These are phyloP conservation scores for Caenorhabditis remanei DNA, from an alignment of 1,140 invertebrate genomes.

Conservation along the genomic window DNA sequence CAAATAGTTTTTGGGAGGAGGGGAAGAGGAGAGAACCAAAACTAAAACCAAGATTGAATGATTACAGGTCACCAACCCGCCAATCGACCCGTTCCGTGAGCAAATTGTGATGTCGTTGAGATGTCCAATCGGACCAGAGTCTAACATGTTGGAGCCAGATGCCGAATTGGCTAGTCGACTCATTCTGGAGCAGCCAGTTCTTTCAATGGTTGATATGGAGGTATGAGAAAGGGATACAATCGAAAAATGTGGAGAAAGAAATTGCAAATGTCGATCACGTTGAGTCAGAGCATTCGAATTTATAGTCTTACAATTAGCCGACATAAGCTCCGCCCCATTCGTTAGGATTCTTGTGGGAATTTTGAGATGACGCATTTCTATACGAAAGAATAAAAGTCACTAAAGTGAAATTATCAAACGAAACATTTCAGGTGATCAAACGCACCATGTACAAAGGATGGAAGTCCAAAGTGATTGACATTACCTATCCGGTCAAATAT, in stretches of 20 bases:
- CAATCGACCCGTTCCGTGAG: slow-evolving; percentile 98
- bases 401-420: neutral
- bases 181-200: slow-evolving; percentile 92
- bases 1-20: neutral
- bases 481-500: slow-evolving; percentile 85
- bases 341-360: slow-evolving; percentile 27
- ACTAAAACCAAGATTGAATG: slow-evolving; percentile 1
- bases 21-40: neutral
- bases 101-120: slow-evolving; percentile 96
- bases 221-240: slow-evolving; percentile 69
- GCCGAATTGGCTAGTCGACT: slow-evolving; percentile 90
- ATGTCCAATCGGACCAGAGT: slow-evolving; percentile 85
- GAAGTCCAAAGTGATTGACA: slow-evolving; percentile 91
- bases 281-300: neutral
- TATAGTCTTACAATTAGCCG: slow-evolving; percentile 7
- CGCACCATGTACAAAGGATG: slow-evolving; percentile 88
- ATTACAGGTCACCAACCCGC: slow-evolving; percentile 93
- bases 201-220: slow-evolving; percentile 90
- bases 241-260: slow-evolving; percentile 80
- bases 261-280: slow-evolving; percentile 78
- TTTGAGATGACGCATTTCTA: slow-evolving; percentile 16
- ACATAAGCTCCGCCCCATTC: neutral
- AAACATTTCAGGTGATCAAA: slow-evolving; percentile 71
- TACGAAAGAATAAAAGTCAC: slow-evolving; percentile 11
- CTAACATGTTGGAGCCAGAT: slow-evolving; percentile 92